Percentiles rank a stretch among this genome's conserved stretches.
Conservation (phyloP, 1,140 invertebrate species). For the Bombus sibiricus region DNA sequence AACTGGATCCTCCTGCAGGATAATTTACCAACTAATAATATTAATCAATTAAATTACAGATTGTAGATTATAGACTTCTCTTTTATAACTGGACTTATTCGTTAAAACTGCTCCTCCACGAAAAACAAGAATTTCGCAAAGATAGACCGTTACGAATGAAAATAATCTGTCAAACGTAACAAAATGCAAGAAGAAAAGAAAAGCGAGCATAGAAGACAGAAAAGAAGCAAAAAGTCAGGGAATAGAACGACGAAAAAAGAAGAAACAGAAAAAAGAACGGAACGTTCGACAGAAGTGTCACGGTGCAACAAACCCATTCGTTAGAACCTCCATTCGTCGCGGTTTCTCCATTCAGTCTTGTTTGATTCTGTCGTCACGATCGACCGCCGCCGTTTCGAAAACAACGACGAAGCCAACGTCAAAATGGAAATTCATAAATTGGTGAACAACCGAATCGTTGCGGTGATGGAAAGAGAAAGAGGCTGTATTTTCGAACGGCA, state of each 20-base stretch:
- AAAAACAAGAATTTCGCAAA: not conserved
- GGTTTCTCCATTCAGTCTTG: not conserved
- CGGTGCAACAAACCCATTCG: slow-evolving; percentile 29
- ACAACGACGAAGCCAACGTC: slow-evolving; percentile 17
- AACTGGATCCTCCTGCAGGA: too few species aligned
- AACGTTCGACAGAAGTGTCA: not conserved
- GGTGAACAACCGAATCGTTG: not conserved
- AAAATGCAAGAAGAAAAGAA: not conserved
- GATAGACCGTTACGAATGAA: not conserved
- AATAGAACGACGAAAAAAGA: not conserved
- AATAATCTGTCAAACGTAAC: not conserved
- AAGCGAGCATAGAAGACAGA: not conserved
- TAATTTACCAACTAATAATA: too few species aligned
- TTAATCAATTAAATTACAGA: too few species aligned
- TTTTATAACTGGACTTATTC: not conserved
- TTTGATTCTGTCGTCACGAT: slow-evolving; percentile 19
- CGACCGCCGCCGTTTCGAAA: slow-evolving; percentile 14
- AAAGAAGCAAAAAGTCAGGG: not conserved
- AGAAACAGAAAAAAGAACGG: not conserved
- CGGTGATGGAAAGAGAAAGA: not conserved
- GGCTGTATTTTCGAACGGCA: too few species aligned
- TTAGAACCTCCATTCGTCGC: slow-evolving; percentile 8
- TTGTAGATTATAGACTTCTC: too few species aligned
- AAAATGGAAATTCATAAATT: slow-evolving; percentile 61
- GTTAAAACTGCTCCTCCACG: fast-evolving